Evolutionary conservation across 2,797 vertebrate genomes (phyloP), one percentile per base, ranked within the genome.

Genomic region (Crenuchus spilurus): DNA sequence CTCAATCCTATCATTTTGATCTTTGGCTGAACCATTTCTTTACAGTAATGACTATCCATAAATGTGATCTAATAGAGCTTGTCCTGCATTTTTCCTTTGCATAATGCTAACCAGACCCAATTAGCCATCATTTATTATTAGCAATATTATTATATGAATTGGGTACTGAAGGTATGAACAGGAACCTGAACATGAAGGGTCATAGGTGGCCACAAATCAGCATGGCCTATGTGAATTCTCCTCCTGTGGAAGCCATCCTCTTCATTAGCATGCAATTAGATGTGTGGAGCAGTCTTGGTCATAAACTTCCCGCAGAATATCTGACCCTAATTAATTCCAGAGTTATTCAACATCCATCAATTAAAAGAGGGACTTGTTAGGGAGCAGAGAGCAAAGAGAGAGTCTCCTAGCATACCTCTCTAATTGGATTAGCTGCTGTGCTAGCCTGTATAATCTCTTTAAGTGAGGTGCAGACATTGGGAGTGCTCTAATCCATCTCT

Each of bases 341-440:
- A 64, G 46, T 57, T 16, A 68, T 52, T 71, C 67, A 71, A 44
- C 39, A 44, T 55, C 57, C 70, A 41, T 49, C 67, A 74, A 64
- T 72, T 70, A 51, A 76, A 52, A 61, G 31, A 41, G 58, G 66
- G 51, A 74, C 62, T 60, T 52, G 49, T 74, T 44, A 67, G 2
- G 33, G 8, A 72, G 82, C 72, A 73, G 83, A 82, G 55, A 72
- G 80, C 83, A 49, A 49, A 65, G 49, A 46, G 66, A 57, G 79
- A 79, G 80, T 72, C 46, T 80, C 22, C 41, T 60, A 54, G 57
- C 31, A 10, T 70, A 73, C 60, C 71, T 69, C 80, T 55, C 22
- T 85, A 86, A 91, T 84, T 82, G 84, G 88, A 88, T 90, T 86
- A 88, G 76, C 57, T 57, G 69, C 60, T 74, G 61, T 82, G 83